These are phyloP conservation scores for Ectemnius lituratus DNA, from an alignment of 2,888 invertebrate species.

Conservation along the genomic window DNA sequence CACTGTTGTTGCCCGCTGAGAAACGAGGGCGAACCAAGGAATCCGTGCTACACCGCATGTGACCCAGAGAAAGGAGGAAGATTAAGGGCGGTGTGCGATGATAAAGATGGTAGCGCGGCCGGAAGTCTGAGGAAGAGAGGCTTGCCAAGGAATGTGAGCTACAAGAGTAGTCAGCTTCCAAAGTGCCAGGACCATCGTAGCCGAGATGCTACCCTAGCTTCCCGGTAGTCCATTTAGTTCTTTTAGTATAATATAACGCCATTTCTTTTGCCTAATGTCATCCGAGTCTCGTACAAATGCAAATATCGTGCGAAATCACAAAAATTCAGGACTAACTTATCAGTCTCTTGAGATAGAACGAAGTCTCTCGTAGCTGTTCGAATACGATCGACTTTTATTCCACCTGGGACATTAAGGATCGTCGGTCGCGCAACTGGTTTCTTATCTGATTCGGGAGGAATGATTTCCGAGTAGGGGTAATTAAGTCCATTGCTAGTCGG, in stretches of 20 bases:
- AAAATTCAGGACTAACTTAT: constrained; percentile 21
- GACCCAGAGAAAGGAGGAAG: background rate
- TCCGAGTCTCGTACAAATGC: constrained; percentile 13
- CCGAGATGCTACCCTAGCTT: constrained; percentile 30
- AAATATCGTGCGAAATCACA: constrained; percentile 25
- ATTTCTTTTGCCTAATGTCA: constrained; percentile 16
- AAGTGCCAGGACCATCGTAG: constrained; percentile 47
- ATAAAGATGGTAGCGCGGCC: background rate
- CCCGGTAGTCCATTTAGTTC: background rate
- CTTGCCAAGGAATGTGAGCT: constrained; percentile 40
- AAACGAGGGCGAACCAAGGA: constrained; percentile 13
- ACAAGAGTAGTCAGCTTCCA: constrained; percentile 33
- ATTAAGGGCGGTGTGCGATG: constrained; percentile 1
- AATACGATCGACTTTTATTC: background rate
- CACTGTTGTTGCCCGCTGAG: constrained; percentile 21
- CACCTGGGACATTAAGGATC: constrained; percentile 4
- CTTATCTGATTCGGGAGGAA: constrained; percentile 49
- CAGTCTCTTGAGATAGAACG: background rate
- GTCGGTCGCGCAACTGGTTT: constrained; percentile 32
- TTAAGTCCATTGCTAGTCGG: constrained; percentile 43
- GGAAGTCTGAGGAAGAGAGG: background rate
- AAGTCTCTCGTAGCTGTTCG: background rate
- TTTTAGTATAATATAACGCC: background rate
- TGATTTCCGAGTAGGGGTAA: constrained; percentile 41
- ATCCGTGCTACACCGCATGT: constrained; percentile 7